These are phyloP conservation scores for Ips nitidus DNA, from an alignment of 1,140 invertebrate genomes.

Conservation along the genomic window DNA sequence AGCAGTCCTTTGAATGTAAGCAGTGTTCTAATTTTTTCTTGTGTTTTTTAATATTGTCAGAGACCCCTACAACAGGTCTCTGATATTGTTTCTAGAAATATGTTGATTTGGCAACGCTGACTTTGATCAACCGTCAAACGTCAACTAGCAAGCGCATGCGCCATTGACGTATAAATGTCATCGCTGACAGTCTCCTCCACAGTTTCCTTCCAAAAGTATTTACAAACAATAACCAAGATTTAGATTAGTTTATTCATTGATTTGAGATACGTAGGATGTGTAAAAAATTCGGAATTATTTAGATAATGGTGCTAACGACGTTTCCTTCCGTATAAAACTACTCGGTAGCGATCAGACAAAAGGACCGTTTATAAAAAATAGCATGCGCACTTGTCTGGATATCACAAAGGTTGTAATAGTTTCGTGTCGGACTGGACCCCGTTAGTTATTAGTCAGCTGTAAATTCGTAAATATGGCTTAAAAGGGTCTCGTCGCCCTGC, in stretches of 20 bases:
- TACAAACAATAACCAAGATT: background rate
- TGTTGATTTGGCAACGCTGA: too few relatives aligned
- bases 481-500: constrained; percentile 28
- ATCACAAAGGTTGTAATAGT: constrained; percentile 32
- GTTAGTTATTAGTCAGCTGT: constrained; percentile 37
- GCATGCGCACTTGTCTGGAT: constrained; percentile 30
- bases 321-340: background rate
- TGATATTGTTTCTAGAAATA: too few relatives aligned
- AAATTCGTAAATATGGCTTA: constrained; percentile 38
- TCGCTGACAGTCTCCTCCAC: too few relatives aligned
- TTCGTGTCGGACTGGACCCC: constrained; percentile 20
- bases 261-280: background rate
- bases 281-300: background rate
- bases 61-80: too few relatives aligned
- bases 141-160: too few relatives aligned
- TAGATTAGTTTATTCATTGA: background rate
- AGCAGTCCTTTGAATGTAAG: too few relatives aligned
- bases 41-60: too few relatives aligned
- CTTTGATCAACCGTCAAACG: too few relatives aligned
- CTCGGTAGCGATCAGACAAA: background rate
- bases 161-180: too few relatives aligned
- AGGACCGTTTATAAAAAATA: constrained; percentile 25
- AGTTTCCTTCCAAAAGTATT: constrained; percentile 3
- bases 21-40: too few relatives aligned
- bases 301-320: background rate